Conservation (phyloP, 1,140 invertebrate species). For the Oryzaephilus surinamensis region DNA sequence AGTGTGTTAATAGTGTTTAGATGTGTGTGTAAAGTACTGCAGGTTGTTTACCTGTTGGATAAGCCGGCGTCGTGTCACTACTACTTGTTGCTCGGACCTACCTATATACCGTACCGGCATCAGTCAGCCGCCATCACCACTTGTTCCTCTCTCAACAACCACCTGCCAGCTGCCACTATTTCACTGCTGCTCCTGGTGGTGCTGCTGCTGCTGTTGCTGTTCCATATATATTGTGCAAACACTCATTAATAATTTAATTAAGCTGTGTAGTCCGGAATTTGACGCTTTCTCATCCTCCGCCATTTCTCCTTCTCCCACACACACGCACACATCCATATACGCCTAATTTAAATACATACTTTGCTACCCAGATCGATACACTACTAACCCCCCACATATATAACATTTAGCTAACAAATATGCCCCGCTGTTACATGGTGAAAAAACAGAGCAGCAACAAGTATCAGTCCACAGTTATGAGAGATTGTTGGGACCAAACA, state of each 20-base stretch:
- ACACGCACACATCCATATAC: too few relatives aligned
- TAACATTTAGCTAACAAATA: slow-evolving; percentile 15
- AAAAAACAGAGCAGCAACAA: slow-evolving; percentile 43
- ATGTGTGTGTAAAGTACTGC: too few relatives aligned
- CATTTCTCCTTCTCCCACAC: too few relatives aligned
- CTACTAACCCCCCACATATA: not conserved
- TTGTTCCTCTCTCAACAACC: slow-evolving; percentile 29
- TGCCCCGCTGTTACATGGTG: slow-evolving; percentile 46
- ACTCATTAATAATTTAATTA: too few relatives aligned
- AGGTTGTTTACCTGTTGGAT: slow-evolving; percentile 33
- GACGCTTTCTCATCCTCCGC: too few relatives aligned
- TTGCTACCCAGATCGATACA: not conserved
- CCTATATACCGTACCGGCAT: slow-evolving; percentile 22
- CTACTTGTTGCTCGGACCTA: slow-evolving; percentile 32
- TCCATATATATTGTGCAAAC: not conserved
- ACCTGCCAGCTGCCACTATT: slow-evolving; percentile 30
- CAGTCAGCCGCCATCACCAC: slow-evolving; percentile 24
- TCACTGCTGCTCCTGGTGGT: too few relatives aligned
- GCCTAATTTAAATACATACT: too few relatives aligned
- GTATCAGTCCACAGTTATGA: slow-evolving; percentile 29
- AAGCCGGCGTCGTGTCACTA: slow-evolving; percentile 21
- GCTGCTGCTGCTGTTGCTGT: not conserved
- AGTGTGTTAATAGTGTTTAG: too few relatives aligned
- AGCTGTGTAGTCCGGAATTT: too few relatives aligned
- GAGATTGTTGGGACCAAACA: slow-evolving; percentile 25